These are phyloP conservation scores for Palloptera scutellata DNA, from an alignment of 2,888 invertebrate genomes.

Conservation along the genomic window DNA sequence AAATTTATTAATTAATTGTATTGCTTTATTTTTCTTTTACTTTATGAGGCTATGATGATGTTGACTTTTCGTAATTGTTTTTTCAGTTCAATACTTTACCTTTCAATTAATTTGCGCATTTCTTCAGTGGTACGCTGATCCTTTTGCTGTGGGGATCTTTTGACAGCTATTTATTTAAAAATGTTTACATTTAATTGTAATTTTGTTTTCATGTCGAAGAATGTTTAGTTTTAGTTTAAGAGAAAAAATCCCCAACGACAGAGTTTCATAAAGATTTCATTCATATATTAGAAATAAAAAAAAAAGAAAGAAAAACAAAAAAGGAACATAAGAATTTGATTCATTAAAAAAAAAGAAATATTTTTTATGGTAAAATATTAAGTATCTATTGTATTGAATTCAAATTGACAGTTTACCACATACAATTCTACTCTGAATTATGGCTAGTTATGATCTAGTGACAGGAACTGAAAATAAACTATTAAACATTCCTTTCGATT, in stretches of 20 bases:
- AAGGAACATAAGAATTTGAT: conserved; percentile 43
- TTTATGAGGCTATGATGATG: neutral
- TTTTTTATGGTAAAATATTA: conserved; percentile 14
- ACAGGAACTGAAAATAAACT: no score
- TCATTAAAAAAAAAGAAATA: conserved; percentile 36
- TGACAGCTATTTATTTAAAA: conserved; percentile 65
- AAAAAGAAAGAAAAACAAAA: conserved; percentile 43
- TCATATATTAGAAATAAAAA: conserved; percentile 45
- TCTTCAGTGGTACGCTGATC: conserved; percentile 94
- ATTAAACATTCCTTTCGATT: no score
- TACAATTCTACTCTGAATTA: conserved; percentile 30
- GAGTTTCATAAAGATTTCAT: conserved; percentile 39
- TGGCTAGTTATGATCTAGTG: neutral
- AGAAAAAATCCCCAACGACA: conserved; percentile 29
- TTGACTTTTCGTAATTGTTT: neutral
- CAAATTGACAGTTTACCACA: conserved; percentile 25
- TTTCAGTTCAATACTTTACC: conserved; percentile 73
- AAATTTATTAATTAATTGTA: no score
- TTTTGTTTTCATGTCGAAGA: conserved; percentile 34
- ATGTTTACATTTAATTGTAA: neutral
- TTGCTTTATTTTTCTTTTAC: no score
- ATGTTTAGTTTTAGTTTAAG: conserved; percentile 37
- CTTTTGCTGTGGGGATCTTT: conserved; percentile 78
- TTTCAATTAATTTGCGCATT: conserved; percentile 97
- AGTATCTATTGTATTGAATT: conserved; percentile 14